These are phyloP conservation scores for Oenanthe melanoleuca DNA, from an alignment of 2,113 vertebrate species.

Conservation along the genomic window DNA sequence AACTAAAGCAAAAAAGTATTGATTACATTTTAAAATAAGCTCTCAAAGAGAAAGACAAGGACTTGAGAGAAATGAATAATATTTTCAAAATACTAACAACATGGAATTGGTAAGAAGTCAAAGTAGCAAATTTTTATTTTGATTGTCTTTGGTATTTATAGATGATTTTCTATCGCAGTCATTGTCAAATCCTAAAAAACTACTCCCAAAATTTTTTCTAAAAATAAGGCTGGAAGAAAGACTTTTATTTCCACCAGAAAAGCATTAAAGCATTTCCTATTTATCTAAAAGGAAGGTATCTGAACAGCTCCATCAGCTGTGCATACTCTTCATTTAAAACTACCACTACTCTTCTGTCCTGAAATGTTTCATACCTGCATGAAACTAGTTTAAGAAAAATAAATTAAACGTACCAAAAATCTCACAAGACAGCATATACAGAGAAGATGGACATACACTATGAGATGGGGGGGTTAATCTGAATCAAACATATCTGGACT, in stretches of 20 bases:
- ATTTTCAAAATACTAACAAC: neutral
- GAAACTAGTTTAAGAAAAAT: neutral
- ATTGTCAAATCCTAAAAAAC: neutral
- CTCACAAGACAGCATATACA: neutral
- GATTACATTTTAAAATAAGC: neutral
- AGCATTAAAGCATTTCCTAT: neutral
- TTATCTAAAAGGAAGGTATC: neutral
- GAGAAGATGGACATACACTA: neutral
- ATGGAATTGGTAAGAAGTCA: neutral
- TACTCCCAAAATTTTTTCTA: rapidly evolving
- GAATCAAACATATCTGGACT: neutral
- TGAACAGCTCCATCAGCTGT: neutral
- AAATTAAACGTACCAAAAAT: neutral
- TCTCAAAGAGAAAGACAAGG: neutral
- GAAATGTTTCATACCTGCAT: neutral
- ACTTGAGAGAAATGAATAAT: neutral
- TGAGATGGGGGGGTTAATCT: neutral
- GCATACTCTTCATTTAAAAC: neutral
- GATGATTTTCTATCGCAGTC: neutral
- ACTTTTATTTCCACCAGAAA: neutral
- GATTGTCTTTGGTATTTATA: neutral
- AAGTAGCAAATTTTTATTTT: neutral
- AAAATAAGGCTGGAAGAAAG: neutral
- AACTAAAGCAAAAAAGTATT: neutral
- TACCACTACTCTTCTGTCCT: neutral